These are phyloP conservation scores for Conger conger DNA, from an alignment of 2,113 vertebrate genomes.

Conservation along the genomic window DNA sequence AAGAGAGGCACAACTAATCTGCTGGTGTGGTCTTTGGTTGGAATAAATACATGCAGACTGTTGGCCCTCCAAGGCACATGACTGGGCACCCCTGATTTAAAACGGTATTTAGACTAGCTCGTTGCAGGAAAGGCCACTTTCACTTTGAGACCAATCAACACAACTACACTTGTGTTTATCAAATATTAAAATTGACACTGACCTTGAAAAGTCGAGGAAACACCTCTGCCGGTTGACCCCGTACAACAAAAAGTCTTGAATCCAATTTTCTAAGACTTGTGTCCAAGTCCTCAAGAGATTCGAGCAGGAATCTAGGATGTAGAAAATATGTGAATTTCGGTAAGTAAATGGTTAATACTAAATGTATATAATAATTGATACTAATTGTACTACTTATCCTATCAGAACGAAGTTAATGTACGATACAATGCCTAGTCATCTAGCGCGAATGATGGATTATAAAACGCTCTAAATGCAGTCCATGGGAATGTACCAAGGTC, in stretches of 20 bases:
- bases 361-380: no score
- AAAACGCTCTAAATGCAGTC: background rate
- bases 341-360: background rate
- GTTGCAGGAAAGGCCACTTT: background rate
- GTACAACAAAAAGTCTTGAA: slow-evolving; percentile 90
- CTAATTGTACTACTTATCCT: background rate
- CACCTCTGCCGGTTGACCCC: slow-evolving; percentile 92
- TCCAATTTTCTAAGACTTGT: slow-evolving; percentile 88
- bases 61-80: no score
- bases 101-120: no score
- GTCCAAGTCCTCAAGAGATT: slow-evolving; percentile 92
- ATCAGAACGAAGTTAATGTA: background rate
- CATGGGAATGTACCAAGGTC: background rate
- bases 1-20: no score
- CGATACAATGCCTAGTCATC: background rate
- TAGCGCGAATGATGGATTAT: background rate
- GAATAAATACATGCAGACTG: no score
- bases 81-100: no score
- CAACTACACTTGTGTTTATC: no score
- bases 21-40: no score
- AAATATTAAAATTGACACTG: slow-evolving; percentile 32
- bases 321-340: background rate
- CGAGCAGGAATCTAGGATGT: slow-evolving; percentile 82
- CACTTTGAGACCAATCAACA: background rate
- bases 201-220: slow-evolving; percentile 96